These are phyloP conservation scores for Indri indri DNA, from an alignment of 2,113 vertebrate species.

Conservation along the genomic window DNA sequence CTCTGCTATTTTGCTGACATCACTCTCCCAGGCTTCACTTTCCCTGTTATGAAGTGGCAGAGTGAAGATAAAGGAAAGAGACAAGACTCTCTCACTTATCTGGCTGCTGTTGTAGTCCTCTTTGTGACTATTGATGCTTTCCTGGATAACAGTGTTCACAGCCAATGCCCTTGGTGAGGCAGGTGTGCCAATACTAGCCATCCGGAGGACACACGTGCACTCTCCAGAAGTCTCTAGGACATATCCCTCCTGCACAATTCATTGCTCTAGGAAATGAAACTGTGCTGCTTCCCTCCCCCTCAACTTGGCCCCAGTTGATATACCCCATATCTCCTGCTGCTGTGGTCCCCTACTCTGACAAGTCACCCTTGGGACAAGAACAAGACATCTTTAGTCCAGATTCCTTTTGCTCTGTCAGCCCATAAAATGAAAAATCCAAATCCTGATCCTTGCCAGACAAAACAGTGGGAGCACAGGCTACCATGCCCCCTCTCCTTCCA, in stretches of 20 bases:
- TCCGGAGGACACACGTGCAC: background rate
- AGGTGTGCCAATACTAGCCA: background rate
- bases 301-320: background rate
- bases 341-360: background rate
- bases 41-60: background rate
- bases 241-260: background rate
- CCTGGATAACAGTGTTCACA: background rate
- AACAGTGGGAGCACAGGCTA: background rate
- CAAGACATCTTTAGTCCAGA: background rate
- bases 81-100: background rate
- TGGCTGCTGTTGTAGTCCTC: background rate
- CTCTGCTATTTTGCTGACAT: background rate
- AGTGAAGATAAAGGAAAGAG: background rate
- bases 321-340: fast-evolving
- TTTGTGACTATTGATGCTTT: background rate
- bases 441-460: background rate
- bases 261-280: background rate
- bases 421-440: background rate
- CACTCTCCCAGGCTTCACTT: background rate
- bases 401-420: background rate
- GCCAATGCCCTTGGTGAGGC: background rate
- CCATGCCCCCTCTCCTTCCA: background rate
- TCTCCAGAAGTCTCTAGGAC: background rate
- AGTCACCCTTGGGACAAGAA: background rate
- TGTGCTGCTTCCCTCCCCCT: background rate